A percentile compares a stretch with the other conserved stretches of the same genome.
These are phyloP conservation scores for Tridacna gigas DNA, from an alignment of 2,888 invertebrate genomes.

Conservation along the genomic window DNA sequence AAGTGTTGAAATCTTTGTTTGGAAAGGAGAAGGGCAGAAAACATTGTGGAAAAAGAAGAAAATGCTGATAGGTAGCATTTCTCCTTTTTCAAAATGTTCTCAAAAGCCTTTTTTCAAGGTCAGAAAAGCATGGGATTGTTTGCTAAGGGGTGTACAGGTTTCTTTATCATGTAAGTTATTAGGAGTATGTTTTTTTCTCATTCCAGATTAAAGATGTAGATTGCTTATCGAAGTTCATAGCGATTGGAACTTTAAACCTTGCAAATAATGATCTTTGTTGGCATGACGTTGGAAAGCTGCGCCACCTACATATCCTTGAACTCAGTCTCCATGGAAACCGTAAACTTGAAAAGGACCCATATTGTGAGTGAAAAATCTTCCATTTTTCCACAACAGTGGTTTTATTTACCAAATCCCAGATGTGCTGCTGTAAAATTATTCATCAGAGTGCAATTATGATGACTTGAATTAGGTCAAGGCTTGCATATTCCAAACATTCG, in stretches of 20 bases:
- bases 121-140: not conserved
- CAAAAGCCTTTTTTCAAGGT: not conserved
- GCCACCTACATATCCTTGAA: constrained; percentile 82
- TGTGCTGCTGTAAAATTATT: not conserved
- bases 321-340: constrained; percentile 83
- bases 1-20: not conserved
- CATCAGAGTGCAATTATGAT: not conserved
- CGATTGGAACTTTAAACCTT: constrained; percentile 81
- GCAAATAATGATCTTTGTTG: constrained; percentile 82
- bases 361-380: constrained; percentile 77
- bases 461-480: too few relatives aligned
- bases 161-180: too few relatives aligned
- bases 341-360: constrained; percentile 81
- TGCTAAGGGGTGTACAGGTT: not conserved
- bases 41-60: not conserved
- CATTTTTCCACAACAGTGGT: too few relatives aligned
- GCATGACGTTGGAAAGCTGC: constrained; percentile 81
- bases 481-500: too few relatives aligned
- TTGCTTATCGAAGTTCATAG: constrained; percentile 80
- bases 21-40: not conserved
- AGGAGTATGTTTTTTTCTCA: too few relatives aligned
- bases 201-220: constrained; percentile 80
- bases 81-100: not conserved
- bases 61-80: not conserved
- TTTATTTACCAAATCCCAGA: too few relatives aligned